Base-by-base conservation (phyloP, 1,140 invertebrate species). In the Aphaenogaster floridana region DNA sequence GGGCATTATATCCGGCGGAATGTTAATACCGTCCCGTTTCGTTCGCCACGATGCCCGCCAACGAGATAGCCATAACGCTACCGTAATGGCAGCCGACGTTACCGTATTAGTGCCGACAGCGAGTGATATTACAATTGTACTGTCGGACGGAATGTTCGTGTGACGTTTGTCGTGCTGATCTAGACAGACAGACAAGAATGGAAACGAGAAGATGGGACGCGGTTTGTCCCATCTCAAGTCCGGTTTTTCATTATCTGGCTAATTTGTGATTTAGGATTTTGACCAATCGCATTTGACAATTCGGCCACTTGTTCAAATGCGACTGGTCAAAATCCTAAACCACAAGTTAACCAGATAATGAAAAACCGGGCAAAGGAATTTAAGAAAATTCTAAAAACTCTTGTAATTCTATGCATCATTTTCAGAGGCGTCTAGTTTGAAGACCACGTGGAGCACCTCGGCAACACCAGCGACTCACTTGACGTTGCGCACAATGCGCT, bases 11-110 rank as follows among this genome's bases (percentile, higher is more conserved):
- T 48, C 28, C 42, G 48, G 21, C 13, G 63, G 48, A 68, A 69
- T 54, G 61, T 66, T 54, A 57, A 71, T 57, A 45, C 45, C 42
- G n/a, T 52, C 39, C 39, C 64, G n/a, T 71, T 45, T 71, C 36
- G 52, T 42, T 39, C 28, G 52, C 48, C 36, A 48, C 79, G 13
- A 57, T 71, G 52, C 48, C 78, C 36, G 36, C 36, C 48, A 15
- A 63, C 63, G 77, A 28, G 28, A 77, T 61, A 61, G 54, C 1
- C 54, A 39, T 48, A 61, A 48, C 48, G 39, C 21, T 61, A 61
- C 21, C 39, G 39, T 69, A 80, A 80, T 57, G 36, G 34, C 78
- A 28, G 13, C 13, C n/a, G 9, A 28, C 7, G 34, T 50, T 50
- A 42, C 39, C 64, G 39, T 66, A 69, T 69, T 50, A 15, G 11